Percentiles rank a stretch among this genome's conserved stretches.
Conservation (phyloP, 2,888 invertebrate species). For the Brachypalpus laphriformis region DNA sequence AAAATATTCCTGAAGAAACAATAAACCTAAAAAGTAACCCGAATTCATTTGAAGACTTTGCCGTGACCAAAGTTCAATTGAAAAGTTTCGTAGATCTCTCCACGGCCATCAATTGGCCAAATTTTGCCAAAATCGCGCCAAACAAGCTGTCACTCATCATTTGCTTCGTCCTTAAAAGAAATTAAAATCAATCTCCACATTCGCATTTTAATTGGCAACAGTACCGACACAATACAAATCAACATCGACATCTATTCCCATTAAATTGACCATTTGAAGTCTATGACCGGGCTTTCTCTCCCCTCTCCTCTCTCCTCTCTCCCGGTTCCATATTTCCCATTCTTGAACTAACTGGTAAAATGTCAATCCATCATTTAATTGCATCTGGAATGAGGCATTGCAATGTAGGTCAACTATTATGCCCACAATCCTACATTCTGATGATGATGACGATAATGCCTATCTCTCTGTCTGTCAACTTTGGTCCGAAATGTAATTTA, state of each 20-base stretch:
- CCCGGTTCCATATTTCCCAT: background rate
- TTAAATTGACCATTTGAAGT: slow-evolving; percentile 16
- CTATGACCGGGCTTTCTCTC: background rate
- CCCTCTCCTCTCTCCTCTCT: background rate
- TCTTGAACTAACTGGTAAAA: background rate
- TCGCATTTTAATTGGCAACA: slow-evolving; percentile 9
- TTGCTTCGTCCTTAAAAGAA: background rate
- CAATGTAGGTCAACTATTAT: background rate
- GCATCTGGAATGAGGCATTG: slow-evolving; percentile 2
- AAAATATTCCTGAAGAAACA: no score
- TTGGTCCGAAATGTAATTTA: background rate
- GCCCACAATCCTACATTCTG: background rate
- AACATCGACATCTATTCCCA: background rate
- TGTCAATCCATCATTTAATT: slow-evolving; percentile 19
- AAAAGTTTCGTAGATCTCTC: background rate
- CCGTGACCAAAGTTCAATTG: background rate
- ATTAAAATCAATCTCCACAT: background rate
- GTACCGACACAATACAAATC: slow-evolving; percentile 3
- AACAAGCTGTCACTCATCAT: slow-evolving; percentile 16
- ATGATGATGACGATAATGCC: background rate
- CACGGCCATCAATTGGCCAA: background rate
- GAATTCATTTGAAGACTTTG: background rate
- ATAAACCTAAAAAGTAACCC: background rate
- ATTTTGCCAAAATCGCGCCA: background rate
- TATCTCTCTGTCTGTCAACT: slow-evolving; percentile 12